Percentiles rank a stretch among this genome's conserved stretches.
These are phyloP conservation scores for Chelon labrosus DNA, from an alignment of 2,797 vertebrate species.

Conservation along the genomic window DNA sequence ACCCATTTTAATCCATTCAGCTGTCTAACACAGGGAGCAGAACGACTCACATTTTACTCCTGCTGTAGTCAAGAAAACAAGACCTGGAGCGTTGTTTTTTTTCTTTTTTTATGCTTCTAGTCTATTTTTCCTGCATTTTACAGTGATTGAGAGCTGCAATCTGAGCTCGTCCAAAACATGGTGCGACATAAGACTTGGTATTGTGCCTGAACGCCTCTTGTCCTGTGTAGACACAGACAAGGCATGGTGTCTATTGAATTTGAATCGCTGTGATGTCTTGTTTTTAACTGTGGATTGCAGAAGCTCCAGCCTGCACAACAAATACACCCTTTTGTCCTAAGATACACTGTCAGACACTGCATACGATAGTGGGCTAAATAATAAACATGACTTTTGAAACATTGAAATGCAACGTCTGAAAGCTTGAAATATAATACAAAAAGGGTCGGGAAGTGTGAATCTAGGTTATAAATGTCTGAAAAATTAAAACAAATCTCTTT, in stretches of 20 bases:
- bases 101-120: neutral
- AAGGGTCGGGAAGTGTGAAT: no score
- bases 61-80: conserved; percentile 25
- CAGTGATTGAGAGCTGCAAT: conserved; percentile 9
- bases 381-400: no score
- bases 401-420: no score
- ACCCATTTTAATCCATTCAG: conserved; percentile 30
- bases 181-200: neutral
- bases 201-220: neutral
- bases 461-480: no score
- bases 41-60: conserved; percentile 3
- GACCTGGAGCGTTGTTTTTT: conserved; percentile 15
- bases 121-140: conserved; percentile 6
- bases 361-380: no score
- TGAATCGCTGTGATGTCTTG: no score
- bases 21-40: conserved; percentile 18
- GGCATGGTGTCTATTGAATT: neutral
- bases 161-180: conserved; percentile 12
- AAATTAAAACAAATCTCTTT: no score
- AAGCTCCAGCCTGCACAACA: no score
- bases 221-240: conserved; percentile 4
- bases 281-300: no score
- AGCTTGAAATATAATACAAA: no score
- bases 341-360: no score
- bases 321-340: no score